Base-by-base conservation (phyloP, 2,113 vertebrate genomes). In the Gambusia holbrooki region DNA sequence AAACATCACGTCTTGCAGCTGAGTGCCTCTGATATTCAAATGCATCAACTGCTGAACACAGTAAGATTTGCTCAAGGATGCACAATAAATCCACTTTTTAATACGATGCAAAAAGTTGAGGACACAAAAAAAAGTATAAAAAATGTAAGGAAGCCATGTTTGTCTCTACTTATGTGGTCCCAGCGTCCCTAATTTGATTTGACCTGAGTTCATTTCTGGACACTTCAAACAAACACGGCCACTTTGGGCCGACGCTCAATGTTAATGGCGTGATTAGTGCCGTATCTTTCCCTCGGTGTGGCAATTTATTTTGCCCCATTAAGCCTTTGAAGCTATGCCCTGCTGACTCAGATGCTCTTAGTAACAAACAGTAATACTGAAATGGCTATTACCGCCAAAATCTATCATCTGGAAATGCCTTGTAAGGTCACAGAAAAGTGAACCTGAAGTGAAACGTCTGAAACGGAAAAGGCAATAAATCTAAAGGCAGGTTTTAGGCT, bases 351-450 rank as follows among this genome's bases (percentile, higher is more conserved):
- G 90, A 86, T 77, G 83, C 91, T 91, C 91, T 91, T 89, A 86
- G 87, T 88, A 92, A 91, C 90, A 92, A 93, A 93, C 90, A 92
- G 89, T 84, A 86, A 90, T 91, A 92, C 92, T 90, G 84, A 93
- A 93, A 90, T 76, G 85, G 83, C 85, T 85, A 91, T 92, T 87
- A 90, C 83, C 70, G 68, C 78, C 76, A 15, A 84, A 83, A 91
- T 93, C 88, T 87, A 92, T 93, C 89, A 92, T 84, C 77, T 35
- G 71, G 70, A 90, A 58, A 91, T 85, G 89, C 84, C 83, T 87
- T 74, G 64, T 82, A 79, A 89, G 92, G 88, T 90, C 86, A 83
- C 69, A 70, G 68, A 70, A 68, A 76, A 91, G 84, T 84, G 82
- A 73, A 71, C 35, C 84, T 72, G 62, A 29, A 29, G 83, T 76